phyloP scores from a whole-genome alignment of 2,797 vertebrate genomes.

The Pempheris klunzingeri region DNA sequence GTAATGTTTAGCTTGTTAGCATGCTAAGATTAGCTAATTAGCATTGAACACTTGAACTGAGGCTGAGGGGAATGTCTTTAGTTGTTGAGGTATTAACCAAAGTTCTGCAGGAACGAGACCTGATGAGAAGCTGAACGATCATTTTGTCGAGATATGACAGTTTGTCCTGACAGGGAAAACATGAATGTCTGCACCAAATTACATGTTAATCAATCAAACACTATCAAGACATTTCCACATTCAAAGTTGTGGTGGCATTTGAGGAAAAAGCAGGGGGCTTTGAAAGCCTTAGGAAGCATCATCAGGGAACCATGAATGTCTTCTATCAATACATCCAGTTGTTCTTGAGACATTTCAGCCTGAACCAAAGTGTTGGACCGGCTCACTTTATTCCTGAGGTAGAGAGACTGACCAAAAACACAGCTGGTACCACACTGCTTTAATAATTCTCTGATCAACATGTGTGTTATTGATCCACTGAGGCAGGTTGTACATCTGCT shows the following conservation, averaged over 20 bases:
- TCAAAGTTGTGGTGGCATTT: too few species aligned
- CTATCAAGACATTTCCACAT: too few species aligned
- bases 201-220: neutral
- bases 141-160: too few species aligned
- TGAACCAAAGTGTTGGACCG: neutral
- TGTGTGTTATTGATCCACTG: slow-evolving; percentile 9
- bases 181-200: neutral
- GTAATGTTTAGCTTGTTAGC: neutral
- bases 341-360: neutral
- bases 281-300: neutral
- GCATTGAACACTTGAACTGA: neutral
- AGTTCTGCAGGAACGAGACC: neutral
- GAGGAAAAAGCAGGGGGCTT: neutral
- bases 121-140: neutral
- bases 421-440: neutral
- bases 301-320: neutral
- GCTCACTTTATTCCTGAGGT: neutral
- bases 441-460: slow-evolving; percentile 18
- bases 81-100: neutral
- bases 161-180: neutral
- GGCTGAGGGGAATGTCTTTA: neutral
- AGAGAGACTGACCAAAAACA: neutral
- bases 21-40: neutral
- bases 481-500: slow-evolving; percentile 6
- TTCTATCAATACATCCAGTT: neutral